Evolutionary conservation across 2,888 invertebrate species (phyloP).

Genomic region (Blera fallax): DNA sequence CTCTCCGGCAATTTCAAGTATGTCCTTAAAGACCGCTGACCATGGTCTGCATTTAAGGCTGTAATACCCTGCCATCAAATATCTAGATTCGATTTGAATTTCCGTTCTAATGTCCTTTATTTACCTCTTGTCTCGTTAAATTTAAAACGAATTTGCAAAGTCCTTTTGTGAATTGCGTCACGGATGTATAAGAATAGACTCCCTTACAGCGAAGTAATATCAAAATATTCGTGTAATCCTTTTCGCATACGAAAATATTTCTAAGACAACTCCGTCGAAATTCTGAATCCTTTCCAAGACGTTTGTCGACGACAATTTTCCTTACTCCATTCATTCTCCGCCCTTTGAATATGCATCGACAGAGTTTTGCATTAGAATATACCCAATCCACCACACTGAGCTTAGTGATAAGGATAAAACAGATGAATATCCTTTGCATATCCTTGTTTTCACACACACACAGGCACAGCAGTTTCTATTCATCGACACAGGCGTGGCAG

Average conservation of each 20-base stretch:
- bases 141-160: not conserved
- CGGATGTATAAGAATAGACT: too few species aligned
- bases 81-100: too few species aligned
- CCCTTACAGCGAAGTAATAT: too few species aligned
- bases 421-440: conserved; percentile 48
- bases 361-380: not conserved
- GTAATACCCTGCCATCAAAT: too few species aligned
- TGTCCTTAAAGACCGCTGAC: too few species aligned
- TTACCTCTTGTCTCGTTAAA: not conserved
- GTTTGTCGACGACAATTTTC: not conserved
- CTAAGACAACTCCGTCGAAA: conserved; percentile 7
- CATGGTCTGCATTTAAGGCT: too few species aligned
- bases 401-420: conserved; percentile 41
- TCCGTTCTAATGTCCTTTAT: too few species aligned
- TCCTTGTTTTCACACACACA: conserved; percentile 29
- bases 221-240: conserved; percentile 34
- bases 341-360: conserved; percentile 10
- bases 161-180: not conserved
- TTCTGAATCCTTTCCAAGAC: conserved; percentile 12
- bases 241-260: conserved; percentile 20
- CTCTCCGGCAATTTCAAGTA: too few species aligned
- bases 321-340: not conserved
- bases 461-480: conserved; percentile 19
- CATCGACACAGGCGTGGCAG: conserved; percentile 52
- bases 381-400: conserved; percentile 21